A percentile compares a stretch with the other conserved stretches of the same genome.
phyloP scores from a whole-genome alignment of 1,140 invertebrate genomes.

The Proctacanthus coquilletti region DNA sequence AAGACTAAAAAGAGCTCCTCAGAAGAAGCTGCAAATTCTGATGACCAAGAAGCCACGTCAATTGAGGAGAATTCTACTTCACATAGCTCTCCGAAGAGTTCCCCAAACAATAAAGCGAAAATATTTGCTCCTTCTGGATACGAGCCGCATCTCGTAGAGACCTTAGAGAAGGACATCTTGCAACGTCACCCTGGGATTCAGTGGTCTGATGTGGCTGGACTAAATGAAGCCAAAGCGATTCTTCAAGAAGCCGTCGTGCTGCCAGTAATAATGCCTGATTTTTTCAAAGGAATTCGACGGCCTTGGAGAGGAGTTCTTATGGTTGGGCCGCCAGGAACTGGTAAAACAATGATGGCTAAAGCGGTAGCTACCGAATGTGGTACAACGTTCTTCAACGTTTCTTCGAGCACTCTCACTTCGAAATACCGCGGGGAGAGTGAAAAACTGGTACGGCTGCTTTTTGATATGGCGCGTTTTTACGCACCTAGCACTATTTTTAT shows the following conservation, averaged over 20 bases:
- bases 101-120: slow-evolving; percentile 36
- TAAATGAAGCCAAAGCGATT: slow-evolving; percentile 86
- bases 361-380: slow-evolving; percentile 98
- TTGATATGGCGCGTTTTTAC: slow-evolving; percentile 98
- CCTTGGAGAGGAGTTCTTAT: slow-evolving; percentile 77
- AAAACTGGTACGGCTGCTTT: slow-evolving; percentile 90
- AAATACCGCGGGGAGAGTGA: slow-evolving; percentile 98
- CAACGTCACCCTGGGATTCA: slow-evolving; percentile 91
- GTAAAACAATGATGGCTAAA: slow-evolving; percentile 96
- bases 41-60: slow-evolving; percentile 28
- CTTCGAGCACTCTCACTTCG: slow-evolving; percentile 90
- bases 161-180: slow-evolving; percentile 84
- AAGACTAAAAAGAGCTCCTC: slow-evolving; percentile 22
- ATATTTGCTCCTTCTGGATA: slow-evolving; percentile 58
- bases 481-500: slow-evolving; percentile 99
- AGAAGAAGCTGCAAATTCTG: slow-evolving; percentile 27
- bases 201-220: slow-evolving; percentile 94
- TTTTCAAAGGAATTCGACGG: slow-evolving; percentile 83
- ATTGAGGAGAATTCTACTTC: slow-evolving; percentile 25
- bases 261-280: slow-evolving; percentile 95
- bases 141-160: slow-evolving; percentile 66
- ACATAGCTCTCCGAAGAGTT: slow-evolving; percentile 15
- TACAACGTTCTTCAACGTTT: slow-evolving; percentile 98
- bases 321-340: slow-evolving; percentile 71
- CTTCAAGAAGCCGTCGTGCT: slow-evolving; percentile 95